phyloP scores from a whole-genome alignment of 35 echinoderm and acorn worm species.

The Lytechinus pictus region DNA sequence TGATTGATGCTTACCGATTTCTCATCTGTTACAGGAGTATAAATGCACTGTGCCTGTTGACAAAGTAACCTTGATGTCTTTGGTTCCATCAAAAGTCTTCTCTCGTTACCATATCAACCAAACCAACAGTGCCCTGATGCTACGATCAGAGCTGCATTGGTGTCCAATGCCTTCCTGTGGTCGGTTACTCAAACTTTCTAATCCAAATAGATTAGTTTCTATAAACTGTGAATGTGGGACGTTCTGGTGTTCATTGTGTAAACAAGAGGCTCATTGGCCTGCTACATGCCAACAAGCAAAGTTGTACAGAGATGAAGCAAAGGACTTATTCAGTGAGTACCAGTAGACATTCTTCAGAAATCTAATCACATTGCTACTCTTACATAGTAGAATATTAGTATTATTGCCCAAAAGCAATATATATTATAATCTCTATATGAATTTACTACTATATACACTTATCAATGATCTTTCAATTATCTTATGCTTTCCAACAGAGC shows the following conservation, averaged over 20 bases:
- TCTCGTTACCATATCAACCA: conserved; percentile 49
- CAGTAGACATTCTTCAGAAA: background rate
- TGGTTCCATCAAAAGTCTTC: conserved; percentile 61
- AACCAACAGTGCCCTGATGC: conserved; percentile 63
- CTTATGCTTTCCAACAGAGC: too few species aligned
- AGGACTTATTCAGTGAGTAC: background rate
- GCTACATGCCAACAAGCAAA: conserved; percentile 86
- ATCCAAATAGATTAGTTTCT: background rate
- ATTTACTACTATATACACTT: too few species aligned
- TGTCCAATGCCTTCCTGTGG: conserved; percentile 84
- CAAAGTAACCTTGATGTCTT: conserved; percentile 66
- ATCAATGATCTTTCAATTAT: too few species aligned
- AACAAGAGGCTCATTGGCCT: conserved; percentile 91
- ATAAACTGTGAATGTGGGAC: conserved; percentile 84
- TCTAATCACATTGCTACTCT: background rate
- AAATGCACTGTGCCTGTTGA: conserved; percentile 74
- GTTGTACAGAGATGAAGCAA: conserved; percentile 51
- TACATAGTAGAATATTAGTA: too few species aligned
- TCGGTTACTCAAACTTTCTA: conserved; percentile 56
- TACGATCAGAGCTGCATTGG: conserved; percentile 60
- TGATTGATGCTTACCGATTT: background rate
- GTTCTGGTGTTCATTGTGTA: conserved; percentile 86
- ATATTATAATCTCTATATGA: too few species aligned
- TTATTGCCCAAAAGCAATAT: too few species aligned
- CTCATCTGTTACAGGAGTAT: conserved; percentile 58